Conservation (phyloP, 2,797 vertebrate genomes). For the Mus spretus region DNA sequence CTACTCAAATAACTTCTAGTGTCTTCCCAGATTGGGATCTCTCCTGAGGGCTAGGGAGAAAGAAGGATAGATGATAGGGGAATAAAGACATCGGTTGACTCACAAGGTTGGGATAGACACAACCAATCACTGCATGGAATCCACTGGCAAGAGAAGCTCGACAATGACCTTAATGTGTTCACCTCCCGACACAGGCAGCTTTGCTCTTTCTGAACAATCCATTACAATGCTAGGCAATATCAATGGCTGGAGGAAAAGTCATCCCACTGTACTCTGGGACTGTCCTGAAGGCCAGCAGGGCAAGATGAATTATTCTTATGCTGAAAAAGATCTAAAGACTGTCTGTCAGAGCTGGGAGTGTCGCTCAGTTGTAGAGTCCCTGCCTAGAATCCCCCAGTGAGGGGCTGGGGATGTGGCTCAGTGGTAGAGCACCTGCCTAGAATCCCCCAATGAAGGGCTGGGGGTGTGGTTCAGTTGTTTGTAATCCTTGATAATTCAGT, state of each 20-base stretch:
- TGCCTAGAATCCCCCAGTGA: too few relatives aligned
- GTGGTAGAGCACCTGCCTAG: too few relatives aligned
- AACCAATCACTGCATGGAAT: background rate
- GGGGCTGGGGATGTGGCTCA: too few relatives aligned
- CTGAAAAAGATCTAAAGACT: background rate
- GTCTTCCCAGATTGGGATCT: background rate
- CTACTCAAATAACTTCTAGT: slow-evolving; percentile 7
- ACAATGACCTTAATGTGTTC: background rate
- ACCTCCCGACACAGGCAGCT: background rate
- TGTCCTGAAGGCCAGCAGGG: background rate
- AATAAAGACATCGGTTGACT: background rate
- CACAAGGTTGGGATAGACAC: background rate
- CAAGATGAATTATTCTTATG: background rate
- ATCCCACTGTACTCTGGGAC: background rate
- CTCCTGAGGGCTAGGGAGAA: background rate
- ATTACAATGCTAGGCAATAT: background rate
- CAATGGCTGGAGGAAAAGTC: too few relatives aligned
- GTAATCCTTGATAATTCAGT: background rate
- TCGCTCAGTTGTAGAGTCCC: too few relatives aligned
- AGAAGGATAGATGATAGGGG: background rate
- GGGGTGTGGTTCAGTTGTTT: background rate
- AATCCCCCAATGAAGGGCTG: too few relatives aligned
- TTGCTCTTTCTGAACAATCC: background rate
- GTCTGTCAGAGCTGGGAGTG: background rate
- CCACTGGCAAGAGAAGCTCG: background rate